phyloP scores from a whole-genome alignment of 1,140 invertebrate species.

The Heliconius himera region DNA sequence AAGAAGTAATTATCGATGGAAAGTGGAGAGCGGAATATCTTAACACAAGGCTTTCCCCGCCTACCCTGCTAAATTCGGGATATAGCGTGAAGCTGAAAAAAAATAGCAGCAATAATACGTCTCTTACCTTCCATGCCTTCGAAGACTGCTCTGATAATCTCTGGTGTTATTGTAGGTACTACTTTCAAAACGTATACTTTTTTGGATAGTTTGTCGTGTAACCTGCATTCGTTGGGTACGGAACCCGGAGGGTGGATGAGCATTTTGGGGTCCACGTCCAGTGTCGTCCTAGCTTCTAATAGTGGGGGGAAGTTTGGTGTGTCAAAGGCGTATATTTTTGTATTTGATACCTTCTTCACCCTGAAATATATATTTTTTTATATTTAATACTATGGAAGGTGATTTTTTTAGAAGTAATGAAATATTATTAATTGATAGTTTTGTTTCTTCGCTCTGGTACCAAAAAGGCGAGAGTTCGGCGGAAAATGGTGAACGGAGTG shows the following conservation, averaged over 20 bases:
- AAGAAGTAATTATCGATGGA: too few species aligned
- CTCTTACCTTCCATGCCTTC: slow-evolving; percentile 65
- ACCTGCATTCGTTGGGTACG: slow-evolving; percentile 74
- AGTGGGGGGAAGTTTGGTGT: slow-evolving; percentile 94
- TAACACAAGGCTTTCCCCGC: too few species aligned
- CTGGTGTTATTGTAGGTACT: slow-evolving; percentile 94
- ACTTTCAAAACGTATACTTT: slow-evolving; percentile 94
- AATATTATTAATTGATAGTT: too few species aligned
- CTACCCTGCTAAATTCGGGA: too few species aligned
- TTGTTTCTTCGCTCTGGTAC: too few species aligned
- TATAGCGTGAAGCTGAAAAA: too few species aligned
- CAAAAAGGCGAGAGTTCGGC: too few species aligned
- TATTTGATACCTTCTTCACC: slow-evolving; percentile 93
- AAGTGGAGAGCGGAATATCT: too few species aligned
- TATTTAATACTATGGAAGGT: too few species aligned
- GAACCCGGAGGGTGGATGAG: slow-evolving; percentile 61
- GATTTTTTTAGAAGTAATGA: too few species aligned
- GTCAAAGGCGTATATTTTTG: slow-evolving; percentile 94
- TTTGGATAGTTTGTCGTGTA: slow-evolving; percentile 88
- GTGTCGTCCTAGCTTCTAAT: slow-evolving; percentile 75
- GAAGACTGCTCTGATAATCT: slow-evolving; percentile 84
- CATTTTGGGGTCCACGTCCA: slow-evolving; percentile 71
- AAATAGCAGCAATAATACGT: too few species aligned
- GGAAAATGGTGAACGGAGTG: too few species aligned
- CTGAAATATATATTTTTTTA: slow-evolving; percentile 48